Evolutionary conservation across 2,797 vertebrate species (phyloP).

Genomic region (Gila robusta): DNA sequence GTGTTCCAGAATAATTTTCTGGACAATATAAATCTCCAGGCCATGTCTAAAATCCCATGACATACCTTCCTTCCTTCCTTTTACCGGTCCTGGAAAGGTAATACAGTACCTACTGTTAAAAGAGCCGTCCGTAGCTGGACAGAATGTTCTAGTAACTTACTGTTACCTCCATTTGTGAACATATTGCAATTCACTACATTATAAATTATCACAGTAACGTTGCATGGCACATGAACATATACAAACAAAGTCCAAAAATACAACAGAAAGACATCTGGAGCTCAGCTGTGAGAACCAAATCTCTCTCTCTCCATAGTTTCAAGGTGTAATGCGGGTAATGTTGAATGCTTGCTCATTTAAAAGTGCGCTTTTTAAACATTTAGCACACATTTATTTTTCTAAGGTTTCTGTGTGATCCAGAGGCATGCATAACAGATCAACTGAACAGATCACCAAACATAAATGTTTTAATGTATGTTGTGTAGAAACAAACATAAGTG

Average conservation of each 20-base stretch:
- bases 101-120: slow-evolving; percentile 4
- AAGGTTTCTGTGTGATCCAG: slow-evolving; percentile 14
- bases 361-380: slow-evolving; percentile 19
- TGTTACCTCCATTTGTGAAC: not conserved
- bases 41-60: slow-evolving; percentile 28
- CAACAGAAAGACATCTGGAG: slow-evolving; percentile 31
- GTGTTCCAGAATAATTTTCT: slow-evolving; percentile 20
- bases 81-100: slow-evolving; percentile 17
- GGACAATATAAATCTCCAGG: slow-evolving; percentile 36
- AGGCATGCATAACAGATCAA: not conserved
- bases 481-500: not conserved
- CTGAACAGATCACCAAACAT: not conserved
- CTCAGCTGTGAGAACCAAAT: slow-evolving; percentile 18
- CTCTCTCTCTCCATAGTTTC: not conserved
- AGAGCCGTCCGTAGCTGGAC: not conserved
- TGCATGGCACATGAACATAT: slow-evolving; percentile 23
- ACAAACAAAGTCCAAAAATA: slow-evolving; percentile 40
- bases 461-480: not conserved
- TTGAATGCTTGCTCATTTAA: slow-evolving; percentile 2
- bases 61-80: slow-evolving; percentile 30
- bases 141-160: slow-evolving; percentile 3
- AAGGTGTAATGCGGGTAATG: not conserved
- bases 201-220: slow-evolving; percentile 11
- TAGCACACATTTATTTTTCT: slow-evolving; percentile 10
- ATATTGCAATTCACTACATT: slow-evolving; percentile 7